Conservation (phyloP, 2,888 invertebrate genomes). For the Zygothrica quintamaculata region DNA sequence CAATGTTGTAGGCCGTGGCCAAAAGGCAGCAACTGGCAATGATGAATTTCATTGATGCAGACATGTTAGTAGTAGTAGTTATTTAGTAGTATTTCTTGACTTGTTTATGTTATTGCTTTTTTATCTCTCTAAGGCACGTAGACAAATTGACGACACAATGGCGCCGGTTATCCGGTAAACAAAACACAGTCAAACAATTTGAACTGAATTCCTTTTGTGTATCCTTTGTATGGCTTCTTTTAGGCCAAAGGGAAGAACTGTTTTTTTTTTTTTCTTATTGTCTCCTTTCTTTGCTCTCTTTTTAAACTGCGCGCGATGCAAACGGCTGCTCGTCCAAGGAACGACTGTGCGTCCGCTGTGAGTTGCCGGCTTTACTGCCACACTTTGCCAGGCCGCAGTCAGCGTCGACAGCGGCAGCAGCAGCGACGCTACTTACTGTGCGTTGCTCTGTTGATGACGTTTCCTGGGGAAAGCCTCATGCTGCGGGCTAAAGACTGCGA, state of each 20-base stretch:
- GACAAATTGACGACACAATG: slow-evolving; percentile 58
- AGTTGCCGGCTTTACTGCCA: slow-evolving; percentile 65
- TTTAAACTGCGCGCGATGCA: slow-evolving; percentile 70
- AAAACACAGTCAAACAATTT: slow-evolving; percentile 16
- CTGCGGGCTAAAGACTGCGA: slow-evolving; percentile 21
- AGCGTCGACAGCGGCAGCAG: slow-evolving; percentile 22
- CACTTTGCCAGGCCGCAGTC: slow-evolving; percentile 52
- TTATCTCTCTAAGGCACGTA: slow-evolving; percentile 38
- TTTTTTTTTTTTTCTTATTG: slow-evolving; percentile 10
- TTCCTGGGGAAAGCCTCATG: slow-evolving; percentile 51
- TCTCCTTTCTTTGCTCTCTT: too few species aligned
- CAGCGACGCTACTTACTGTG: slow-evolving; percentile 18
- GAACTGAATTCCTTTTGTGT: slow-evolving; percentile 31
- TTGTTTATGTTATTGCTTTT: slow-evolving; percentile 30
- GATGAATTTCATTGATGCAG: slow-evolving; percentile 60
- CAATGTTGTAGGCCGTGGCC: slow-evolving; percentile 63
- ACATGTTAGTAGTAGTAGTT: slow-evolving; percentile 49
- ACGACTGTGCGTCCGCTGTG: slow-evolving; percentile 62
- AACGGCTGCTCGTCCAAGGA: slow-evolving; percentile 67
- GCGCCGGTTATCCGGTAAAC: slow-evolving; percentile 56
- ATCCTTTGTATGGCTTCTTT: slow-evolving; percentile 40
- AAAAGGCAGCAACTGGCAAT: slow-evolving; percentile 66
- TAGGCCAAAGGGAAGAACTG: slow-evolving; percentile 13
- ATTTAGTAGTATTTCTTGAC: slow-evolving; percentile 4
- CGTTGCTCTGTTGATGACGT: slow-evolving; percentile 39